Conservation (phyloP, 2,113 vertebrate genomes). For the Oreochromis tanganicae region DNA sequence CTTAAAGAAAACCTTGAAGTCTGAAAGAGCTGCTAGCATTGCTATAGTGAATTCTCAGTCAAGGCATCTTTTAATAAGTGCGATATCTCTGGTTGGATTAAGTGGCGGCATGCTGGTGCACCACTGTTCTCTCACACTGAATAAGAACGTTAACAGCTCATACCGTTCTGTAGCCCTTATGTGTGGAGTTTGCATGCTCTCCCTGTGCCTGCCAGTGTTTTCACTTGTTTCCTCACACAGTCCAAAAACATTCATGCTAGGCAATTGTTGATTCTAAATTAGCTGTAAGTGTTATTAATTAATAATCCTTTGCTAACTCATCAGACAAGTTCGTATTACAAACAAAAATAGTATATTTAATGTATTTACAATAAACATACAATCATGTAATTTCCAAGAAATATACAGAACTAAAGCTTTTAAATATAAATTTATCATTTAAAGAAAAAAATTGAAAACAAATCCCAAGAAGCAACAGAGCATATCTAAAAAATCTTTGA, state of each 20-base stretch:
- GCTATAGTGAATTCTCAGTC: neutral
- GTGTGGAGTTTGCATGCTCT: neutral
- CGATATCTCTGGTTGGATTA: neutral
- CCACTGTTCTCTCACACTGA: neutral
- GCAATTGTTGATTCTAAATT: neutral
- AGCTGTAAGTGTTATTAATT: neutral
- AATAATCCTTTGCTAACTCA: neutral
- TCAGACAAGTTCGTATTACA: slow-evolving; percentile 32
- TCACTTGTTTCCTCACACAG: neutral
- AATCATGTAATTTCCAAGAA: slow-evolving; percentile 68
- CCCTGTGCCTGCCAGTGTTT: neutral
- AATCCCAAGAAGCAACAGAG: slow-evolving; percentile 37
- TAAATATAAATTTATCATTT: slow-evolving; percentile 55
- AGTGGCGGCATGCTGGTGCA: neutral
- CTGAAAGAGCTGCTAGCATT: neutral
- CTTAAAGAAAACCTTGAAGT: neutral
- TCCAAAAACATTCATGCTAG: neutral
- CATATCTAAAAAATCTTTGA: slow-evolving; percentile 53
- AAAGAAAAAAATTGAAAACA: slow-evolving; percentile 17
- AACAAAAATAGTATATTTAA: slow-evolving; percentile 75
- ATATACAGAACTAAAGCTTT: slow-evolving; percentile 66
- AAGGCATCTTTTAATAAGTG: neutral
- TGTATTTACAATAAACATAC: slow-evolving; percentile 74
- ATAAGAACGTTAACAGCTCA: neutral
- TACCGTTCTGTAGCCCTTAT: neutral